Base-by-base conservation (phyloP, 2,113 vertebrate species). In the Panurus biarmicus region DNA sequence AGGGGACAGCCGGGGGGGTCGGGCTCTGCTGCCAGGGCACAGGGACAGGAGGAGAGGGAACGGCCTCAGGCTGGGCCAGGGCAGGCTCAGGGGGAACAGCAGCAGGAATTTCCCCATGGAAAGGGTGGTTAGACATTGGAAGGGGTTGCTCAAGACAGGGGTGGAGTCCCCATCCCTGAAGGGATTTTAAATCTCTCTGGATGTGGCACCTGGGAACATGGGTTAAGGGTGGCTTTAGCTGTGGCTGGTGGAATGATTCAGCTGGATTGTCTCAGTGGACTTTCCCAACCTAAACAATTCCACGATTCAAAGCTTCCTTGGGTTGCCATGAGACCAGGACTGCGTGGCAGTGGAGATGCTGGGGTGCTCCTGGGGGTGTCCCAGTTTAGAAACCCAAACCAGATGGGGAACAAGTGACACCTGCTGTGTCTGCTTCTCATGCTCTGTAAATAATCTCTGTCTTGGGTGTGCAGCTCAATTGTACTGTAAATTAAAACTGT, bases 41-140 rank as follows among this genome's bases (percentile, higher is more conserved):
- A 65, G 51, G 67, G 36, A 80, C 58, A 73, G 67, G 33, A 50
- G 11, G 0, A n/a, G 44, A 73, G 36, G 44, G 51, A 73, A 58
- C 4, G 0, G 60, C 22, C 65, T 1, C 75, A 35, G 31, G 24
- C 13, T 70, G 65, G 20, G 24, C 33, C 35, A 62, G 56, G 25
- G 14, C 0, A 64, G 35, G 65, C 1, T 26, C 51, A 50, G 50
- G 12, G 0, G 15, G 75, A 35, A 10, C 5, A 73, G 0, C 13
- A 10, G 23, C 2, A 40, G 12, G 6, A 33, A 24, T 66, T 66
- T 31, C 18, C 0, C 3, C 57, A 16, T 61, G 28, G 35, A 40
- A 50, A 31, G 7, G 2, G 35, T 5, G 42, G 0, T 50, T 3
- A 47, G 56, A 4, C 7, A 6, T 17, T 42, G 53, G 40, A 9